Evolutionary conservation across 2,113 vertebrate species (phyloP).

Genomic region (Plestiodon gilberti): DNA sequence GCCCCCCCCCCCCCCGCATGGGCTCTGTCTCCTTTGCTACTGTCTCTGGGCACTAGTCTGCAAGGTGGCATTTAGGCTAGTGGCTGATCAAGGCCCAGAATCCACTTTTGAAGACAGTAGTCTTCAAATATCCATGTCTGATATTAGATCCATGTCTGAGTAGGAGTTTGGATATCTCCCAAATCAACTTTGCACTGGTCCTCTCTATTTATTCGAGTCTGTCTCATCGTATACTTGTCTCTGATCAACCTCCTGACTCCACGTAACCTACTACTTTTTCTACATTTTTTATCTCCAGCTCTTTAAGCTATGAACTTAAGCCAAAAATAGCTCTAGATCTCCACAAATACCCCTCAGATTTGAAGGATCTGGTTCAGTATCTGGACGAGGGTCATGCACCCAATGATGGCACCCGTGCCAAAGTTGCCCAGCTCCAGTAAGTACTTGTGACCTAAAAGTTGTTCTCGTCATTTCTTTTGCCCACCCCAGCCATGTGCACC

Average conservation of each 20-base stretch:
- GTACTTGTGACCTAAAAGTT: rapidly evolving
- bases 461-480: not conserved
- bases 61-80: too few relatives aligned
- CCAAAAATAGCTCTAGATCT: constrained; percentile 46
- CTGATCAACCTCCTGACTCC: not conserved
- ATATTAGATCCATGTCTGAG: not conserved
- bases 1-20: too few relatives aligned
- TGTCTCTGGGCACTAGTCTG: too few relatives aligned
- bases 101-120: too few relatives aligned
- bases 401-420: not conserved
- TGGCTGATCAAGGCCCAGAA: too few relatives aligned
- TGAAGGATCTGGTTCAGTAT: constrained; percentile 64
- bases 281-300: constrained; percentile 25
- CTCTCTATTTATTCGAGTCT: not conserved
- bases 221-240: not conserved
- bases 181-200: not conserved
- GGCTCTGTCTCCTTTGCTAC: too few relatives aligned
- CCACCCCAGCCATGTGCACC: not conserved
- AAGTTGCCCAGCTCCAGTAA: constrained; percentile 66
- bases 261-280: not conserved
- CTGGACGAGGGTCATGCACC: not conserved
- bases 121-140: too few relatives aligned
- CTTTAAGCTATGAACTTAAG: constrained; percentile 52
- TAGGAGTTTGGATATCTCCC: not conserved
- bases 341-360: constrained; percentile 53